A percentile compares a stretch with the other conserved stretches of the same genome.
Evolutionary conservation across 2,888 invertebrate species (phyloP).

Genomic region (Rutpela maculata): DNA sequence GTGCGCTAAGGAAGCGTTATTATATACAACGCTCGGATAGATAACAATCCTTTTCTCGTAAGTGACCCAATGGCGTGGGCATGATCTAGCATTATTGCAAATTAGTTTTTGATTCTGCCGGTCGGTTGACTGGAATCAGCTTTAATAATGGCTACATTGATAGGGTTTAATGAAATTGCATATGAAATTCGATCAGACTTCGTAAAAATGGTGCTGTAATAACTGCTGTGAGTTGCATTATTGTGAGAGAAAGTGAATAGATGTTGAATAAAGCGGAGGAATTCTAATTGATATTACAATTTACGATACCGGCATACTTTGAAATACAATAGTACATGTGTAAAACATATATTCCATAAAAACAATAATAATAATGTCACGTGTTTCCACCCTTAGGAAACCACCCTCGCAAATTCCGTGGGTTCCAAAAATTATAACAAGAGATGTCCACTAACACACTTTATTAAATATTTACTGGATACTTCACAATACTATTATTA

Average conservation of each 20-base stretch:
- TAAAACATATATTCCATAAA: no score
- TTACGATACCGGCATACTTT: neutral
- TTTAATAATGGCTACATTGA: neutral
- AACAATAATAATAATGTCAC: no score
- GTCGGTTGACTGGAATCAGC: conserved; percentile 15
- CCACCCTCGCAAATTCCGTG: no score
- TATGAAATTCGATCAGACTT: neutral
- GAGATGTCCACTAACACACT: no score
- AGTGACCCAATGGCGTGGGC: conserved; percentile 16
- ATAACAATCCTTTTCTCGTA: conserved; percentile 14
- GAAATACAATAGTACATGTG: no score
- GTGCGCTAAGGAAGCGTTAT: conserved; percentile 18
- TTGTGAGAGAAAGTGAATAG: neutral
- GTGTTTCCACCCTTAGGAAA: no score
- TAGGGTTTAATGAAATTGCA: neutral
- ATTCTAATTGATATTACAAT: neutral
- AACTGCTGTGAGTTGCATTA: neutral
- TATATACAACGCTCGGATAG: conserved; percentile 26
- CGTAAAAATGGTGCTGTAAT: neutral
- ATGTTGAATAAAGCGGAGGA: neutral
- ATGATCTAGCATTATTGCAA: conserved; percentile 52
- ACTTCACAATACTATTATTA: no score
- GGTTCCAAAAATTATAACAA: no score
- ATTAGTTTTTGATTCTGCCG: conserved; percentile 52
- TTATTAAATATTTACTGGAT: no score